Conservation (phyloP, 2,113 vertebrate species). For the Pelecanoides urinatrix region DNA sequence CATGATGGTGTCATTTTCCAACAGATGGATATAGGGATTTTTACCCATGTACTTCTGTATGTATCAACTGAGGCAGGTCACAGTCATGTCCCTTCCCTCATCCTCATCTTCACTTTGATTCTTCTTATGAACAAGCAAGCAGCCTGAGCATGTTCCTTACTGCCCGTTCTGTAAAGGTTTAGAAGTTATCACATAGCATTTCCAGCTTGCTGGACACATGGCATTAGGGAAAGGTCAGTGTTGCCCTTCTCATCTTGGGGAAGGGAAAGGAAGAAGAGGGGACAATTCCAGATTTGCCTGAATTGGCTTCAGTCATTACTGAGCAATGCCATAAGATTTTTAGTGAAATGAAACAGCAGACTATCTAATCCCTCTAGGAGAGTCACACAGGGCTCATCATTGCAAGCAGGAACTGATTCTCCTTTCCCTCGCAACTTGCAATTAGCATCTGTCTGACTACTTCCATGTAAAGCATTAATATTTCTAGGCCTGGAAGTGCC, state of each 20-base stretch:
- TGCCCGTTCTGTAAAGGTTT: neutral
- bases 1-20: neutral
- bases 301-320: neutral
- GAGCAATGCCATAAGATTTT: neutral
- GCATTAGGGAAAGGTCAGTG: neutral
- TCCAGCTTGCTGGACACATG: neutral
- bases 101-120: neutral
- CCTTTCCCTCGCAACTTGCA: neutral
- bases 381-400: accelerated
- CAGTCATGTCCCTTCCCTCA: neutral
- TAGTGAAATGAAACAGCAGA: neutral
- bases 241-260: neutral
- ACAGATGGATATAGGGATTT: neutral
- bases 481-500: neutral
- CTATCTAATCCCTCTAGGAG: neutral
- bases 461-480: neutral
- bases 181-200: neutral
- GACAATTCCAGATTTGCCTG: neutral
- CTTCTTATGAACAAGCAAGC: neutral
- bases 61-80: neutral
- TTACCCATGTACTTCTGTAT: neutral
- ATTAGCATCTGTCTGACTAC: neutral
- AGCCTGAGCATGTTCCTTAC: neutral
- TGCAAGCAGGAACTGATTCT: neutral
- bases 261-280: neutral